These are phyloP conservation scores for Enhydra lutris DNA, from an alignment of 2,113 vertebrate genomes.

Conservation along the genomic window DNA sequence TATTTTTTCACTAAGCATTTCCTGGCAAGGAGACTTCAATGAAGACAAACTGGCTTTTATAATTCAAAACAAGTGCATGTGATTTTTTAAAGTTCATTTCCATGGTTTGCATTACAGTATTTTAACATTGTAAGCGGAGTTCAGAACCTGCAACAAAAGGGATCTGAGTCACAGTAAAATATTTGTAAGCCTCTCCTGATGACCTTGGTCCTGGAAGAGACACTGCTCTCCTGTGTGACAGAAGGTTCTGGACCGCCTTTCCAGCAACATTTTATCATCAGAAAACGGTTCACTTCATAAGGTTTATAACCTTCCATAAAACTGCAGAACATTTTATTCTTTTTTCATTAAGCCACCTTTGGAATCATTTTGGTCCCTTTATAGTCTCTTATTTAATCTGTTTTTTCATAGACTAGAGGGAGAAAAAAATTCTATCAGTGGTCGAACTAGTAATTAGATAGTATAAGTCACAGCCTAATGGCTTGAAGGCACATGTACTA, in stretches of 20 bases:
- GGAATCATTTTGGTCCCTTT: conserved; percentile 74
- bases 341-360: conserved; percentile 73
- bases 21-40: neutral
- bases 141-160: neutral
- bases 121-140: neutral
- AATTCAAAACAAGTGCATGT: neutral
- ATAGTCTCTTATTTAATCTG: conserved; percentile 68
- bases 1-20: neutral
- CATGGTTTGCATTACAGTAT: neutral
- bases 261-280: conserved; percentile 60
- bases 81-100: conserved; percentile 8
- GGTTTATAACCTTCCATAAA: conserved; percentile 74
- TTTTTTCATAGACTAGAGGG: conserved; percentile 66
- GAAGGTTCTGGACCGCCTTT: neutral
- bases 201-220: conserved; percentile 31
- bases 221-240: neutral
- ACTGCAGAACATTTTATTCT: conserved; percentile 59
- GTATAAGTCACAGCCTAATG: conserved; percentile 63
- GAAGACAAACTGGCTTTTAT: neutral
- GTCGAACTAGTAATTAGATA: conserved; percentile 69
- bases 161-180: neutral
- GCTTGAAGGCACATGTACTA: conserved; percentile 52
- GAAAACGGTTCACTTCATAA: conserved; percentile 72
- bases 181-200: neutral
- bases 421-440: conserved; percentile 64